Conservation (phyloP, 2,113 vertebrate genomes). For the Dasypus novemcinctus region DNA sequence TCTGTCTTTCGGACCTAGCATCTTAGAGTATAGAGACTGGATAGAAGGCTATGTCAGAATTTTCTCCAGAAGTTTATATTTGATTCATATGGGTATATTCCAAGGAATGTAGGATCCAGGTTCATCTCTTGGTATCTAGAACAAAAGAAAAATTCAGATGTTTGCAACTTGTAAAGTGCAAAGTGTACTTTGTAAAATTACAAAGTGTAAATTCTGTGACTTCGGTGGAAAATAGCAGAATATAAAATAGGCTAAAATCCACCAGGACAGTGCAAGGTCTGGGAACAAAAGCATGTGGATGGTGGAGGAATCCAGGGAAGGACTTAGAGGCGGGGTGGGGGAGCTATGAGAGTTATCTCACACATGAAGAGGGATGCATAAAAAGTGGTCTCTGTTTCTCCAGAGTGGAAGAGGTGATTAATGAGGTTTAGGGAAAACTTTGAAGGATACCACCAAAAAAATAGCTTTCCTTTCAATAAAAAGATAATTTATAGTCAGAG, state of each 20-base stretch:
- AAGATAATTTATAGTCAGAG: neutral
- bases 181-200: too few species aligned
- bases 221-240: neutral
- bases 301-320: neutral
- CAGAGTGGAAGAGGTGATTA: neutral
- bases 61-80: neutral
- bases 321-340: accelerated
- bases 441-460: neutral
- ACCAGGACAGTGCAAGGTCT: neutral
- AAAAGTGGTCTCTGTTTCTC: neutral
- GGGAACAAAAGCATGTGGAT: neutral
- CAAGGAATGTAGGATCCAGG: slow-evolving; percentile 74
- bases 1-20: neutral
- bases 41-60: neutral
- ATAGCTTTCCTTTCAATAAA: neutral
- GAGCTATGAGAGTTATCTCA: too few species aligned
- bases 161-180: neutral
- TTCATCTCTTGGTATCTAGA: slow-evolving; percentile 75
- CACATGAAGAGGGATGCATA: neutral
- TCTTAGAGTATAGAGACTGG: neutral
- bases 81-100: slow-evolving; percentile 60
- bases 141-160: slow-evolving; percentile 31
- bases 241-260: neutral
- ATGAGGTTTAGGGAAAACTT: neutral
- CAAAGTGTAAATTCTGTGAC: too few species aligned